Evolutionary conservation across 1,140 invertebrate species (phyloP).

Genomic region (Neodiprion pinetum): DNA sequence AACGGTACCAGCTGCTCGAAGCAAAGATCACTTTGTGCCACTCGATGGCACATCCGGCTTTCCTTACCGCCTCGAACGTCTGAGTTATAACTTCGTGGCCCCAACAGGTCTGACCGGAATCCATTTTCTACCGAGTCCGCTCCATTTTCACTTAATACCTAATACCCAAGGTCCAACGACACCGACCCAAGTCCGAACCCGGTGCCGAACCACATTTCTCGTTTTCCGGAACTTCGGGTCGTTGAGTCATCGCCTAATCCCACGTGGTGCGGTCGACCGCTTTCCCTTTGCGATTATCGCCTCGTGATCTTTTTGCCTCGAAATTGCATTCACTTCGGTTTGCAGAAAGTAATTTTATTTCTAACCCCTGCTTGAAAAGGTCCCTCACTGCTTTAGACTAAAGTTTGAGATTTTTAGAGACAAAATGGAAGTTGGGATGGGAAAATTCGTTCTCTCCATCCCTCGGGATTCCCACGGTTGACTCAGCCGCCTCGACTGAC

Average conservation of each 20-base stretch:
- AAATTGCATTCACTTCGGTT: neutral
- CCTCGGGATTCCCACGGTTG: conserved; percentile 6
- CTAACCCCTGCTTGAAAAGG: neutral
- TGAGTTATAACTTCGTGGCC: neutral
- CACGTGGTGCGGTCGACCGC: neutral
- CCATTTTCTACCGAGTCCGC: conserved; percentile 1
- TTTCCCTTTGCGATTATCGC: neutral
- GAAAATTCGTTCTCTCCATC: neutral
- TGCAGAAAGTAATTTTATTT: neutral
- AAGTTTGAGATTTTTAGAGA: neutral
- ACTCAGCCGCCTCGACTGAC: neutral
- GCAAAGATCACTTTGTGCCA: neutral
- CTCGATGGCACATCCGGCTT: neutral
- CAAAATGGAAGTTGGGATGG: neutral
- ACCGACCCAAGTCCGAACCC: neutral
- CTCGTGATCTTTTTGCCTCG: neutral
- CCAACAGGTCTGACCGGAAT: neutral
- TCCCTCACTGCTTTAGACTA: neutral
- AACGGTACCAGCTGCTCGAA: neutral
- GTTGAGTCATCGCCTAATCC: neutral
- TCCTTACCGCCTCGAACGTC: neutral
- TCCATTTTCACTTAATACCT: conserved; percentile 7
- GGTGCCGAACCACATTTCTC: neutral
- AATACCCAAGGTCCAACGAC: neutral
- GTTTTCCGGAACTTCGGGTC: neutral